A percentile compares a stretch with the other conserved stretches of the same genome.
phyloP scores from a whole-genome alignment of 2,797 vertebrate genomes.

The Todus mexicanus region DNA sequence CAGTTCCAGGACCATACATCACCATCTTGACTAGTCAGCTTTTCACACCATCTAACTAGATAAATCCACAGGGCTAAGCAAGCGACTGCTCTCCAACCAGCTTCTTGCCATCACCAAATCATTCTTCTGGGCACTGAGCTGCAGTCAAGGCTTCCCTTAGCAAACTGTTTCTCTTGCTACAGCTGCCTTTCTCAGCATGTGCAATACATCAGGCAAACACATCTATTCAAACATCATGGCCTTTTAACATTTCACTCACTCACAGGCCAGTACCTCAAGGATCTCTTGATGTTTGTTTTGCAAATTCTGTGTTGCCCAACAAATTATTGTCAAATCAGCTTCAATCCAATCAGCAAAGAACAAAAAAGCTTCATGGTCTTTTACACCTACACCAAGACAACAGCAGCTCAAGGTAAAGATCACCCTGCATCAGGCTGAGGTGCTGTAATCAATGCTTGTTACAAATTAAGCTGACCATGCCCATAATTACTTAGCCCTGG shows the following conservation, averaged over 20 bases:
- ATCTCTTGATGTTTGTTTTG: neutral
- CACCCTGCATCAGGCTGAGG: neutral
- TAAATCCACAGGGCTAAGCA: fast-evolving
- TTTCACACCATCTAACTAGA: too few species aligned
- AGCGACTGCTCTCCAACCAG: neutral
- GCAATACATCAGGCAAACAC: neutral
- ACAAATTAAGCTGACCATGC: neutral
- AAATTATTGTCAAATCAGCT: neutral
- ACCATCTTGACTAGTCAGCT: neutral
- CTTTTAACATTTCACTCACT: neutral
- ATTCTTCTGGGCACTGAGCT: too few species aligned
- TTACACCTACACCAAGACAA: neutral
- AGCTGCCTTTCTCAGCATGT: neutral
- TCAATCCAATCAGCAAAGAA: neutral
- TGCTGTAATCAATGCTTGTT: fast-evolving
- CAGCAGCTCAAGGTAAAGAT: fast-evolving
- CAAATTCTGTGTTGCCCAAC: neutral
- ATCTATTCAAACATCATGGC: neutral
- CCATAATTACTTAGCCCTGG: neutral
- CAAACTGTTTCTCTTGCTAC: neutral
- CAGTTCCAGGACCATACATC: neutral
- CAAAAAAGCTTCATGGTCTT: fast-evolving
- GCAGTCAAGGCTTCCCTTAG: neutral
- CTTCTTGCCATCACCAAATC: fast-evolving
- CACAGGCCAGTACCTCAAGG: neutral